Conservation (phyloP, 1,140 invertebrate genomes). For the Drosophila mojavensis region DNA sequence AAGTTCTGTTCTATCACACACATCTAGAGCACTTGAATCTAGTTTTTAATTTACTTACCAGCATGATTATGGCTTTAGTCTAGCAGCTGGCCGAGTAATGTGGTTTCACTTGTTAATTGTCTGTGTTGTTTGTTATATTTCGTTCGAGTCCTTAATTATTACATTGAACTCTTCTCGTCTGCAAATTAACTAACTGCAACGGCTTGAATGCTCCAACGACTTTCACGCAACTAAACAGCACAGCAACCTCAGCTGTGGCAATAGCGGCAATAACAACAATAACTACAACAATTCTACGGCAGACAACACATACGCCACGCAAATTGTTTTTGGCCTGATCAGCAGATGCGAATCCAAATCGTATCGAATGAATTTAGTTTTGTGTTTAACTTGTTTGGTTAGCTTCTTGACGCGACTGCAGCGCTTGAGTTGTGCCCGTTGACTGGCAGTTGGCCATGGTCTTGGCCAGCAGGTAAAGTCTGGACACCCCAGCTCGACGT, state of each 20-base stretch:
- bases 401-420: slow-evolving; percentile 59
- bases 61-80: slow-evolving; percentile 25
- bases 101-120: slow-evolving; percentile 38
- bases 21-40: not conserved
- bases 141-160: slow-evolving; percentile 65
- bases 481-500: slow-evolving; percentile 10
- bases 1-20: not conserved
- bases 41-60: slow-evolving; percentile 36
- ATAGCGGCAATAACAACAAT: not conserved
- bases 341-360: slow-evolving; percentile 35
- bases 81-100: slow-evolving; percentile 17
- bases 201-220: slow-evolving; percentile 51
- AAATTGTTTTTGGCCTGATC: slow-evolving; percentile 48
- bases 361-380: slow-evolving; percentile 16
- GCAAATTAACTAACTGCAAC: slow-evolving; percentile 30
- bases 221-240: slow-evolving; percentile 59
- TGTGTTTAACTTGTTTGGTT: not conserved
- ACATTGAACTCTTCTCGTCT: slow-evolving; percentile 47
- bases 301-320: slow-evolving; percentile 64
- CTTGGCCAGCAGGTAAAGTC: slow-evolving; percentile 70
- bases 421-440: slow-evolving; percentile 72
- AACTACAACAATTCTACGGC: slow-evolving; percentile 9
- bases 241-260: not conserved
- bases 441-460: slow-evolving; percentile 62
- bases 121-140: slow-evolving; percentile 28